Evolutionary conservation across 2,113 vertebrate genomes (phyloP), one percentile per base, ranked within the genome.

Genomic region (Zootoca vivipara): DNA sequence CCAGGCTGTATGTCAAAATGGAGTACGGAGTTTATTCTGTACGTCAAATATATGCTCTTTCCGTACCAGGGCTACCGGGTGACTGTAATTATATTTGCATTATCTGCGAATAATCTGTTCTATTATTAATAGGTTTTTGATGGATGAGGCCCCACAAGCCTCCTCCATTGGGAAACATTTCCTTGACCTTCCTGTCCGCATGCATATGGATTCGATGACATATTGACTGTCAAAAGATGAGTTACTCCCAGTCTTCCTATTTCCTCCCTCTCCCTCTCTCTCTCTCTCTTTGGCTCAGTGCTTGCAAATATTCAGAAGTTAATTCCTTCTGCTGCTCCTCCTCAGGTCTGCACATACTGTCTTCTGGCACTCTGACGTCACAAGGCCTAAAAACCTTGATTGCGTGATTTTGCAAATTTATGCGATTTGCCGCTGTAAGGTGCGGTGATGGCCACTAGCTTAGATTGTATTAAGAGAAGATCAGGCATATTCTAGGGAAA

Each of bases 81-180:
- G 82, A 86, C 89, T 92, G 85, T 94, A 95, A 96, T 94, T 96
- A 92, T 93, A 91, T 95, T 94, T 92, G 91, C 95, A 86, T 86
- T 94, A 94, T 90, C 67, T 93, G 30, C 92, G 92, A 95, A 95
- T 93, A 94, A 93, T 93, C 78, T 93, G 58, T 94, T 95, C 65
- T 88, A 94, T 95, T 95, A 95, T 95, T 94, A 93, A 95, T 91
- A 88, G 69, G 3, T 1, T 93, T 87, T 91, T 89, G 90, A 87
- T 4, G 84, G 87, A 62, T 86, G 74, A 92, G 78, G 13, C 35
- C 88, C 62, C 75, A 82, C 72, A 92, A 89, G 78, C 42, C 78
- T 89, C 64, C 89, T 89, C 38, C 38, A 24, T 91, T 91, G 82
- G 87, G 35, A 46, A 78, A 52, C 87, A 69, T 83, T 85, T 93